Evolutionary conservation across 2,888 invertebrate species (phyloP).

Genomic region (Leptopilina syphax): DNA sequence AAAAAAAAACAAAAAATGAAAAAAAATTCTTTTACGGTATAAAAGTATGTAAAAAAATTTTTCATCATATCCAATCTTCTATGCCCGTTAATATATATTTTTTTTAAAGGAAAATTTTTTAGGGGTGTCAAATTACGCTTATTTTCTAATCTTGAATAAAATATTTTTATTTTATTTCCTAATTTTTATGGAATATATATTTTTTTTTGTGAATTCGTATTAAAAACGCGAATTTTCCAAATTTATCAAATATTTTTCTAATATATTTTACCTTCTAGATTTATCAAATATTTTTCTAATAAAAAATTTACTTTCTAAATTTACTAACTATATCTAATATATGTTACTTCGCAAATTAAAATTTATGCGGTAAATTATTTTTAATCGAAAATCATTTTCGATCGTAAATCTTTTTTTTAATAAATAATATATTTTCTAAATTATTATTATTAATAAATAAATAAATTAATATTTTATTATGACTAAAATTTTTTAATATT

Average conservation of each 20-base stretch:
- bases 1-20: background rate
- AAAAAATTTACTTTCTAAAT: too few species aligned
- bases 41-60: background rate
- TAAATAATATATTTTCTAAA: background rate
- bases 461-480: background rate
- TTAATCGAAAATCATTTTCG: too few species aligned
- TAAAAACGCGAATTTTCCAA: conserved; percentile 1
- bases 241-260: background rate
- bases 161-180: too few species aligned
- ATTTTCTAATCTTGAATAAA: background rate
- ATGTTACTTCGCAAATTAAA: background rate
- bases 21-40: conserved; percentile 9
- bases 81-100: background rate
- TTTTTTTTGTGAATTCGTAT: conserved; percentile 14
- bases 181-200: background rate
- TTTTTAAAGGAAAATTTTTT: background rate
- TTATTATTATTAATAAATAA: background rate
- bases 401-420: background rate
- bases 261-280: too few species aligned
- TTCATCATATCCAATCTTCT: conserved; percentile 24
- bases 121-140: conserved; percentile 37
- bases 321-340: too few species aligned
- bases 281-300: too few species aligned
- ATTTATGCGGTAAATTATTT: background rate
- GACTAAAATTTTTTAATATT: conserved; percentile 16